phyloP scores from a whole-genome alignment of 2,888 invertebrate species.

The Caenorhabditis doughertyi region DNA sequence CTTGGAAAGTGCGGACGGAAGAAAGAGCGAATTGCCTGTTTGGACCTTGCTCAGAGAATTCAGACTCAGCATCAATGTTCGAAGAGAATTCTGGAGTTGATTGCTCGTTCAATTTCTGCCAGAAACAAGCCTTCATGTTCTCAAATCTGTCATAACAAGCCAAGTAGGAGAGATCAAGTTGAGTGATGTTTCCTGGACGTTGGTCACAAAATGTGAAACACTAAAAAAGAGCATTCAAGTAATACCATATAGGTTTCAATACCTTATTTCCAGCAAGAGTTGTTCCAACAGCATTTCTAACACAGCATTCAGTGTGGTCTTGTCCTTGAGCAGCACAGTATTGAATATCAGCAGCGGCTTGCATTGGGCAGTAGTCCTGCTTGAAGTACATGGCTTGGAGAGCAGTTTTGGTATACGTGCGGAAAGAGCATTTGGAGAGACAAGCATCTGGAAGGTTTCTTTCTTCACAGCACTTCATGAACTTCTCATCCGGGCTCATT shows the following conservation, averaged over 20 bases:
- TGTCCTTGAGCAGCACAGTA: slow-evolving; percentile 79
- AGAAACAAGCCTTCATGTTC: slow-evolving; percentile 78
- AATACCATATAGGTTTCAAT: neutral
- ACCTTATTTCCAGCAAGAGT: slow-evolving; percentile 75
- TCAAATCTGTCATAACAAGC: slow-evolving; percentile 76
- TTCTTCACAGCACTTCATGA: slow-evolving; percentile 81
- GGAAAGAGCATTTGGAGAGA: slow-evolving; percentile 79
- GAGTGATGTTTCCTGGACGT: slow-evolving; percentile 77
- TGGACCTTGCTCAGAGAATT: slow-evolving; percentile 46
- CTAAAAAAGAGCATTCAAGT: slow-evolving; percentile 32
- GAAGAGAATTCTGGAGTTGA: slow-evolving; percentile 61
- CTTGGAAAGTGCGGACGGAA: slow-evolving; percentile 57
- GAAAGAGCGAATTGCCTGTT: slow-evolving; percentile 47
- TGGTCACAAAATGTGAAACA: slow-evolving; percentile 79
- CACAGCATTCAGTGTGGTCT: slow-evolving; percentile 75
- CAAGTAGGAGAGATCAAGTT: slow-evolving; percentile 76
- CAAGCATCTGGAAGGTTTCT: slow-evolving; percentile 81
- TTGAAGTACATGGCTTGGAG: slow-evolving; percentile 82
- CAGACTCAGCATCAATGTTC: slow-evolving; percentile 57
- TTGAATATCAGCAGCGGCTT: slow-evolving; percentile 82
- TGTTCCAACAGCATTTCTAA: slow-evolving; percentile 74
- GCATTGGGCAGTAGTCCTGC: slow-evolving; percentile 80
- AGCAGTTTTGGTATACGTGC: slow-evolving; percentile 78
- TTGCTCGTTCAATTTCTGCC: slow-evolving; percentile 69
- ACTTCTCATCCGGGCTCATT: slow-evolving; percentile 80